Conservation (phyloP, 2,113 vertebrate species). For the Odocoileus virginianus region DNA sequence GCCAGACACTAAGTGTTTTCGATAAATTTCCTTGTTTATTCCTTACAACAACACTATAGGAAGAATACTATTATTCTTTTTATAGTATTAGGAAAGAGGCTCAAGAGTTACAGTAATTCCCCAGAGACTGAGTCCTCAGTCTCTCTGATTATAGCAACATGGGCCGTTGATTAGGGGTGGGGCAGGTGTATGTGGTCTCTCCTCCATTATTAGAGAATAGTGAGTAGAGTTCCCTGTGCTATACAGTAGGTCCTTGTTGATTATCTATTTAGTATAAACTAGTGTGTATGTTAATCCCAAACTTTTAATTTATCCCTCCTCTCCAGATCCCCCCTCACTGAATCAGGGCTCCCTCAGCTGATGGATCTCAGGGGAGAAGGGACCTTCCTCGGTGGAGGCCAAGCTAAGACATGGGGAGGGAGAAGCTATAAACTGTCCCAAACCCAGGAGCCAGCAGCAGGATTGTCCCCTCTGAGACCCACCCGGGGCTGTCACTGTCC, state of each 20-base stretch:
- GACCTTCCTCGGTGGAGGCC: not conserved
- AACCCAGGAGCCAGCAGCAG: not conserved
- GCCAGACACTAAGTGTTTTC: not conserved
- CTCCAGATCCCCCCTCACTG: not conserved
- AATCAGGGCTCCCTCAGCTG: not conserved
- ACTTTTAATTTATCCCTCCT: not conserved
- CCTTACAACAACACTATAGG: not conserved
- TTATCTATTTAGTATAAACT: not conserved
- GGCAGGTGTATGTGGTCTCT: not conserved
- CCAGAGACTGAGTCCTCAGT: fast-evolving
- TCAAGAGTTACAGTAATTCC: not conserved
- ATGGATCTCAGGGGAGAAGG: not conserved
- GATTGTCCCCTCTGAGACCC: not conserved
- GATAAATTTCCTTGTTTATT: not conserved
- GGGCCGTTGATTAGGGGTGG: too few species aligned
- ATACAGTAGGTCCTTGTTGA: not conserved
- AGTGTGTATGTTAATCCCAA: not conserved
- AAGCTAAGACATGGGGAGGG: not conserved
- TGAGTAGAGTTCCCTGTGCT: too few species aligned
- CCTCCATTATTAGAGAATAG: not conserved
- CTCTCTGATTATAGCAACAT: not conserved
- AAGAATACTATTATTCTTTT: not conserved
- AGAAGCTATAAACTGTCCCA: not conserved
- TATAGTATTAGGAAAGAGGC: not conserved
- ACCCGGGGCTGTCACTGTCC: fast-evolving